phyloP scores from a whole-genome alignment of 2,113 vertebrate species.

The Miniopterus natalensis region DNA sequence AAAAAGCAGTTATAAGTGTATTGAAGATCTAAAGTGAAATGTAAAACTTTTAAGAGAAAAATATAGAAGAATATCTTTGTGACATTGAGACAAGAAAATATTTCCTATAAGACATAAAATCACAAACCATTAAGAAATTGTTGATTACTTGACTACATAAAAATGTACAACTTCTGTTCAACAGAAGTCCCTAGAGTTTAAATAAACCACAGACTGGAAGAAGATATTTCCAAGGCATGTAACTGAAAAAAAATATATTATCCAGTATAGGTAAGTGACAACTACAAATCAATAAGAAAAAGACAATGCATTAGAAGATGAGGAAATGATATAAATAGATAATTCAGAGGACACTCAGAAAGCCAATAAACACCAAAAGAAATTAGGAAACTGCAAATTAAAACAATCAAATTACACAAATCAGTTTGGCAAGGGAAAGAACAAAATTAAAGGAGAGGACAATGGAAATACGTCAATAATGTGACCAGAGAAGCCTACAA shows the following conservation, averaged over 20 bases:
- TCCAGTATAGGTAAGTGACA: not conserved
- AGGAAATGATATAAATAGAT: not conserved
- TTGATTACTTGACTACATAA: not conserved
- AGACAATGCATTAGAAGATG: not conserved
- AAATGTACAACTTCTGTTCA: not conserved
- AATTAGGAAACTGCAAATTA: not conserved
- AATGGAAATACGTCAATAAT: not conserved
- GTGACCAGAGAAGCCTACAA: not conserved
- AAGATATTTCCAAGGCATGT: slow-evolving; percentile 1
- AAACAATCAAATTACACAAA: not conserved
- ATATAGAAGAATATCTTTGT: not conserved
- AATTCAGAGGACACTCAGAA: not conserved
- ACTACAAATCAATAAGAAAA: not conserved
- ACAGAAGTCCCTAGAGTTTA: not conserved
- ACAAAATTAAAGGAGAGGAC: not conserved
- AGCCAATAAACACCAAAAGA: not conserved
- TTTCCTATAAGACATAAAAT: not conserved
- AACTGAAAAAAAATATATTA: not conserved
- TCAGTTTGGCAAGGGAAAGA: not conserved
- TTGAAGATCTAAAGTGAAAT: not conserved
- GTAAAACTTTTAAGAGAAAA: not conserved
- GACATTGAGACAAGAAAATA: not conserved
- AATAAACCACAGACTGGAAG: not conserved
- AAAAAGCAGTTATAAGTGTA: not conserved
- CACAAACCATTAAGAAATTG: not conserved